Evolutionary conservation across 2,113 vertebrate genomes (phyloP).

Genomic region (Lepus timidus): DNA sequence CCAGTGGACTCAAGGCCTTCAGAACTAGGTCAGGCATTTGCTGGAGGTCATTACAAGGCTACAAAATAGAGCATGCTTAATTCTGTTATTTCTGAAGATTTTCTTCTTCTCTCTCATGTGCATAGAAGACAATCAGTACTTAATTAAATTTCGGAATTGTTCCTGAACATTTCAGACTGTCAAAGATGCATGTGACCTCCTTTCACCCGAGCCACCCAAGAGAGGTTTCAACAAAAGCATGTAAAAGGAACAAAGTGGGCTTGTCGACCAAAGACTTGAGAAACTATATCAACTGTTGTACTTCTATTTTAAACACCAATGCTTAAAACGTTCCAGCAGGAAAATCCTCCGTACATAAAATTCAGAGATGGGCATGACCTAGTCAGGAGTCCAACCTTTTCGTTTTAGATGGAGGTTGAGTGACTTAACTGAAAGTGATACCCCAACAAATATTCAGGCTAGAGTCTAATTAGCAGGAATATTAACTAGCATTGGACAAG

Average conservation of each 20-base stretch:
- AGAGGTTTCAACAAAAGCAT: constrained; percentile 71
- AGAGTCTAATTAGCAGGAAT: constrained; percentile 30
- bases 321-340: constrained; percentile 13
- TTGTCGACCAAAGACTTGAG: constrained; percentile 40
- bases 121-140: constrained; percentile 89
- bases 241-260: constrained; percentile 30
- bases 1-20: constrained; percentile 88
- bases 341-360: constrained; percentile 2
- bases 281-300: constrained; percentile 44
- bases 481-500: not conserved
- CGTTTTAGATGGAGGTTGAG: not conserved
- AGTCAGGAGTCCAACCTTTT: constrained; percentile 19
- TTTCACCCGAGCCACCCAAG: constrained; percentile 77
- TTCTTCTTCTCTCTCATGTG: constrained; percentile 85
- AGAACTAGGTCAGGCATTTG: constrained; percentile 90
- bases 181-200: constrained; percentile 78
- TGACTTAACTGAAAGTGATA: constrained; percentile 7
- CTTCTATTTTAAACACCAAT: constrained; percentile 53
- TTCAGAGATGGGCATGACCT: constrained; percentile 2
- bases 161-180: constrained; percentile 86
- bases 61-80: constrained; percentile 93
- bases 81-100: constrained; percentile 89
- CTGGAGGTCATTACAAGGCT: constrained; percentile 92
- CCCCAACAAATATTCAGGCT: constrained; percentile 19
- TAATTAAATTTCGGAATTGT: constrained; percentile 89